Evolutionary conservation across 2,113 vertebrate species (phyloP).

Genomic region (Dipodomys stephensi): DNA sequence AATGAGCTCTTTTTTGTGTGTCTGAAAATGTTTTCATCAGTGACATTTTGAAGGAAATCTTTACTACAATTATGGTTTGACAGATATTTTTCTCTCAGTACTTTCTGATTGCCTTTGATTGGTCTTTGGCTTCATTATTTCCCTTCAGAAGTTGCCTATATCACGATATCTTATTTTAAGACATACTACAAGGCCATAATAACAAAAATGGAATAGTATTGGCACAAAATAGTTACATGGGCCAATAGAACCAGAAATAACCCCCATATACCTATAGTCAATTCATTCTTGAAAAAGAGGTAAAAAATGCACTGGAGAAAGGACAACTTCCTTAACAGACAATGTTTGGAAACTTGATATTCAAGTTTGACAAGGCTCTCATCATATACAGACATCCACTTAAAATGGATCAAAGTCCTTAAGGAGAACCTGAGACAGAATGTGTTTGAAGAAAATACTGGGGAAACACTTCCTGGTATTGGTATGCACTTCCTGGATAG

Average conservation of each 20-base stretch:
- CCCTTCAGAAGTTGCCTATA: conserved; percentile 17
- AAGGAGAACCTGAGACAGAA: not conserved
- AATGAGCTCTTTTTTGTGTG: not conserved
- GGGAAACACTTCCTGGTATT: not conserved
- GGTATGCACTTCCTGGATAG: not conserved
- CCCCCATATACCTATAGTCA: not conserved
- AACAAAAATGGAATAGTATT: not conserved
- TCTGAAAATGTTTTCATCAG: not conserved
- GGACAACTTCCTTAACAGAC: not conserved
- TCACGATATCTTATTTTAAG: not conserved
- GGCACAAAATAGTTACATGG: not conserved
- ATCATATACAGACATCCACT: not conserved
- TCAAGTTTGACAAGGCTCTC: not conserved
- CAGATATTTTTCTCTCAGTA: not conserved
- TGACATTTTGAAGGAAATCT: conserved; percentile 2
- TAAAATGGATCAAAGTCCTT: not conserved
- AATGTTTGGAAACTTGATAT: not conserved
- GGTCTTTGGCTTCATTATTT: conserved; percentile 9
- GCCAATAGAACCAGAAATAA: not conserved
- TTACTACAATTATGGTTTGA: not conserved
- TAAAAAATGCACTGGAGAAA: not conserved
- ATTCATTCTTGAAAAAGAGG: not conserved
- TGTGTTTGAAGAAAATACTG: not conserved
- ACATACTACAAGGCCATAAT: not conserved
- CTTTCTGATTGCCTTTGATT: not conserved